Evolutionary conservation across 92 coral and sea anemone species (phyloP), one percentile per base, ranked within the genome.

Genomic region (Epizoanthus stellaris): DNA sequence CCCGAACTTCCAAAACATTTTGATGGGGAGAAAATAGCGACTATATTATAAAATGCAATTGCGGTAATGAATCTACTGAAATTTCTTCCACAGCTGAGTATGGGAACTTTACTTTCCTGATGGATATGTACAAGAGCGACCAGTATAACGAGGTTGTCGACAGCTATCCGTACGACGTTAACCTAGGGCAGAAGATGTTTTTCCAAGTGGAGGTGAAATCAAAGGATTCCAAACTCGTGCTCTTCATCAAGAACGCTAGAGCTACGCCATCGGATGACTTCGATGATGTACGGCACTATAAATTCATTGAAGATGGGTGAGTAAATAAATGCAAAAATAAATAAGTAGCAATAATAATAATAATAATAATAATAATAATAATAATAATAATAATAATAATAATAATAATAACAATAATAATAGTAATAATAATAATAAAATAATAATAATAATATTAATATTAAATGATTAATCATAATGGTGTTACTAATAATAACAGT

Each of bases 71-170:
- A 23, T 23, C 25, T 23, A 23, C 25, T 23, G 25, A 23, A 23
- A 30, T 30, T 8, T 43, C 10, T 11, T 79, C 52, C 65, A 13
- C 92, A 94, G 98, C 90, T 59, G 93, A 90, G 76, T 83, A 57
- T 58, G 98, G 95, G 13, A 94, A 94, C 82, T 94, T 94, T 68
- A 92, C 95, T 12, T 94, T 87, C 86, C 17, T 56, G 15, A 94
- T 94, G 98, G 92, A 92, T 17, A 80, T 94, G 87, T 92, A 83
- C 76, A 60, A 90, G 64, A 83, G 86, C 20, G 88, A 76, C 19
- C 36, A 86, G 52, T 91, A 87, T 30, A 84, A 80, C 36, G 69
- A 75, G 0, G 77, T 71, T 8, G 84, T 90, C 17, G 89, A 80
- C 49, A 25, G 36, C 53, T 94, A 87, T 66, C 98, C 98, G 0